phyloP scores from a whole-genome alignment of 2,888 invertebrate species.

The Elysia crispata region DNA sequence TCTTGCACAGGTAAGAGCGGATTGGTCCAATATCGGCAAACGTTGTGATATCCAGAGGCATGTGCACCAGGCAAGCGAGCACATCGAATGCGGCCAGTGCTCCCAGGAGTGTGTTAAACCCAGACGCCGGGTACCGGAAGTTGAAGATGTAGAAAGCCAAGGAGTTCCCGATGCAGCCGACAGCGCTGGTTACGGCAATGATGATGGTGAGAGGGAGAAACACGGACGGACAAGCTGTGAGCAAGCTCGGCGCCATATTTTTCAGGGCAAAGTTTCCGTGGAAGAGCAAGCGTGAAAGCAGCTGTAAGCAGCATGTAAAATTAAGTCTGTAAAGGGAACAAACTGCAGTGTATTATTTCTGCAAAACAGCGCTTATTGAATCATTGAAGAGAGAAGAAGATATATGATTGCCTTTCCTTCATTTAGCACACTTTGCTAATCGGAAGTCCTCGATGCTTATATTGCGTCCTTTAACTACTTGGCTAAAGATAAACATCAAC shows the following conservation, averaged over 20 bases:
- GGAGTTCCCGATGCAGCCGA: slow-evolving; percentile 30
- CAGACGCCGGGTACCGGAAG: slow-evolving; percentile 23
- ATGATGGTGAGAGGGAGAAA: slow-evolving; percentile 34
- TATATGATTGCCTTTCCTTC: too few species aligned
- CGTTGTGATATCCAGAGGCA: slow-evolving; percentile 38
- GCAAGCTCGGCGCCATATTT: neutral
- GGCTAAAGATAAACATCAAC: too few species aligned
- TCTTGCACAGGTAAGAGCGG: slow-evolving; percentile 31
- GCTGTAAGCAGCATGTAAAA: too few species aligned
- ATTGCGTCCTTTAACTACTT: too few species aligned
- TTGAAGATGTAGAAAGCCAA: slow-evolving; percentile 28
- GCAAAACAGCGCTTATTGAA: too few species aligned
- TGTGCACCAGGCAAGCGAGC: slow-evolving; percentile 35
- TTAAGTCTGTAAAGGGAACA: too few species aligned
- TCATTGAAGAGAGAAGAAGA: too few species aligned
- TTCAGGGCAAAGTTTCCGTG: too few species aligned
- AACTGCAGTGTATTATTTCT: too few species aligned
- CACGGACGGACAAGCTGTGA: neutral
- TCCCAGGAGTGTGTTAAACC: slow-evolving; percentile 39
- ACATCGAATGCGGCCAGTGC: slow-evolving; percentile 31
- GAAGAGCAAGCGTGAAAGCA: too few species aligned
- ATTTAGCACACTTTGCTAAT: too few species aligned
- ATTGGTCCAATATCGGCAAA: slow-evolving; percentile 1
- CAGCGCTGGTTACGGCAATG: slow-evolving; percentile 15
- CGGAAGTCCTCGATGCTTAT: too few species aligned